phyloP scores from a whole-genome alignment of 2,888 invertebrate genomes.

The Drosophila cyrtoloma region DNA sequence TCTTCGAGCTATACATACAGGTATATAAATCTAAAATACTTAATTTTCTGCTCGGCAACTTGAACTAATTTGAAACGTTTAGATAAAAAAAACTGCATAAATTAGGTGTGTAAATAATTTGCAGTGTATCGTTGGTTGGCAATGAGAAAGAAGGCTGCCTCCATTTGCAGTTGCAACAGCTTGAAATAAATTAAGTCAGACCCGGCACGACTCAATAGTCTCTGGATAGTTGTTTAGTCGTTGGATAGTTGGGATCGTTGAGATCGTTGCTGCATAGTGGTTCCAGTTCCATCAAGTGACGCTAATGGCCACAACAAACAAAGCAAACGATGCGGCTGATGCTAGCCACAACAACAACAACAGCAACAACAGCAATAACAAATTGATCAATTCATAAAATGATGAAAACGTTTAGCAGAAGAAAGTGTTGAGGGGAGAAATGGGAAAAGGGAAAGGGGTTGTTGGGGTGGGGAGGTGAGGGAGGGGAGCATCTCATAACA shows the following conservation, averaged over 20 bases:
- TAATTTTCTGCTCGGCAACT: slow-evolving; percentile 10
- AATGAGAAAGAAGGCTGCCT: slow-evolving; percentile 9
- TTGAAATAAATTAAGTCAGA: slow-evolving; percentile 76
- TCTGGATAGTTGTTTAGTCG: slow-evolving; percentile 17
- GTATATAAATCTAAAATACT: background rate
- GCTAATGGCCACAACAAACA: slow-evolving; percentile 80
- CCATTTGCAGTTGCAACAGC: slow-evolving; percentile 65
- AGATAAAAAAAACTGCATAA: slow-evolving; percentile 55
- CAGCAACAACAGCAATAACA: slow-evolving; percentile 63
- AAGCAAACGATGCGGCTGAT: slow-evolving; percentile 69
- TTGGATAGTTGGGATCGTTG: slow-evolving; percentile 14
- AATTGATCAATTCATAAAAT: slow-evolving; percentile 83
- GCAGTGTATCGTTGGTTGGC: slow-evolving; percentile 7
- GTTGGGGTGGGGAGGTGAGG: background rate
- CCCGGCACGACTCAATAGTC: slow-evolving; percentile 49
- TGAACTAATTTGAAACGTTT: slow-evolving; percentile 60
- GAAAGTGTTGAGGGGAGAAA: slow-evolving; percentile 68
- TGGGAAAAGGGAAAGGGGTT: slow-evolving; percentile 1
- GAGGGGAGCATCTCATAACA: slow-evolving; percentile 1
- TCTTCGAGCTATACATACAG: background rate
- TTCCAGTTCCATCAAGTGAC: slow-evolving; percentile 73
- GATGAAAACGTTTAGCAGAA: slow-evolving; percentile 80
- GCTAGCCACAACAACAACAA: slow-evolving; percentile 43
- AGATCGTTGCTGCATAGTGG: slow-evolving; percentile 18
- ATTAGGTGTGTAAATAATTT: slow-evolving; percentile 75